Conservation (phyloP, 2,797 vertebrate species). For the Myiotriccus ornatus region DNA sequence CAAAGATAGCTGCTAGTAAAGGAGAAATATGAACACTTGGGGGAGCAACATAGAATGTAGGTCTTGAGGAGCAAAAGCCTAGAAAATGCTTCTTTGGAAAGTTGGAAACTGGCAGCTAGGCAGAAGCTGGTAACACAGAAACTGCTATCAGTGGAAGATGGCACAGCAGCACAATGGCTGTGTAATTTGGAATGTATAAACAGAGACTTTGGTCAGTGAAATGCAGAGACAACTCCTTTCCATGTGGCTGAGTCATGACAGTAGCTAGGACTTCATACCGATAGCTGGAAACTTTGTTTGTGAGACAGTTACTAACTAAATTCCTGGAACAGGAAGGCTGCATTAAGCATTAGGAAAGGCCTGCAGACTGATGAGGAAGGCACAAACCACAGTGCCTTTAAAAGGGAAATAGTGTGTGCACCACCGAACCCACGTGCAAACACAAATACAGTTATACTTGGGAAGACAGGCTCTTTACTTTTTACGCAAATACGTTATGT, state of each 20-base stretch:
- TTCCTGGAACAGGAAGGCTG: neutral
- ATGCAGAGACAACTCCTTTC: neutral
- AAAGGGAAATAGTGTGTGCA: neutral
- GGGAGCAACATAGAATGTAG: neutral
- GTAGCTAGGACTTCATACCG: neutral
- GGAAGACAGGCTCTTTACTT: neutral
- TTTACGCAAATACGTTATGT: neutral
- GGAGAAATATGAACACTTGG: neutral
- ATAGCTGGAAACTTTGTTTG: neutral
- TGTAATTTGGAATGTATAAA: neutral
- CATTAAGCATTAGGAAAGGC: neutral
- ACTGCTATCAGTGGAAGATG: neutral
- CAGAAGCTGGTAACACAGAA: neutral
- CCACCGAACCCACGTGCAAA: neutral
- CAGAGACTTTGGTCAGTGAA: neutral
- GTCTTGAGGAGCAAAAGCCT: neutral
- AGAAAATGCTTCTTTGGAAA: neutral
- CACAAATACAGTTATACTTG: neutral
- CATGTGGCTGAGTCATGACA: fast-evolving
- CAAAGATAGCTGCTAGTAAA: neutral
- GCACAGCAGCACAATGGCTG: fast-evolving
- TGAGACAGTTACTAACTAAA: neutral
- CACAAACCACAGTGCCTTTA: neutral
- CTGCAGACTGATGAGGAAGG: neutral
- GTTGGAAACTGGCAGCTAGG: neutral